Base-by-base conservation (phyloP, 2,797 vertebrate genomes). In the Muscicapa striata region DNA sequence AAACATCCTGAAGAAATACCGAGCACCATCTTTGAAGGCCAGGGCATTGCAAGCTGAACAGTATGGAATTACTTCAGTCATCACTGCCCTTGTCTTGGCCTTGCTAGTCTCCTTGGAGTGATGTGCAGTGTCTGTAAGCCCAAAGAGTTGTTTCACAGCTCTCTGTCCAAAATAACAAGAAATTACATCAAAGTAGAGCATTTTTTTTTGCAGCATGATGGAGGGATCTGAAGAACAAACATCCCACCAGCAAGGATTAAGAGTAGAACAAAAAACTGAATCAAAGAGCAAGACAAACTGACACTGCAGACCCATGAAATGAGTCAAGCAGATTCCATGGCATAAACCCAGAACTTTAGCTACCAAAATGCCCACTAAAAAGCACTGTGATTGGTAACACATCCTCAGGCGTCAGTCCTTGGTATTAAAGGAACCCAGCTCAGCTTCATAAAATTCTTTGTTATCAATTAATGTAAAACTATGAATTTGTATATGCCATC, bases 401-500 rank as follows among this genome's bases (percentile, higher is more conserved):
- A 1, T n/a, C 23, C 17, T 36, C 46, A 38, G 41, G 32, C 10
- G 0, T 40, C 52, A 55, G 40, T 24, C 24, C 48, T 48, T 20
- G 15, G 7, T 40, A 5, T 36, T 67, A 93, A 75, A 63, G 15
- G 11, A 29, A 51, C 29, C 23, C 8, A 16, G 2, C 14, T 68
- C 51, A 82, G 15, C 18, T 64, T 63, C 45, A 32, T 23, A 46
- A 69, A 23, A 18, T 32, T 22, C 59, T 81, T 52, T 58, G 4
- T 54, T 40, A 80, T 10, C 15, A 48, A 26, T 11, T 64, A 49
- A 38, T 10, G 21, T 43, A 83, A 46, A 64, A 73, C 12, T 59
- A 15, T 8, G 19, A 11, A 34, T 29, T 23, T 8, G 1, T 26
- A n/a, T 1, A 1, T n/a, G 51, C 5, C 40, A 30, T 49, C 18